Conservation (phyloP, 2,888 invertebrate genomes). For the Eledona agricola region DNA sequence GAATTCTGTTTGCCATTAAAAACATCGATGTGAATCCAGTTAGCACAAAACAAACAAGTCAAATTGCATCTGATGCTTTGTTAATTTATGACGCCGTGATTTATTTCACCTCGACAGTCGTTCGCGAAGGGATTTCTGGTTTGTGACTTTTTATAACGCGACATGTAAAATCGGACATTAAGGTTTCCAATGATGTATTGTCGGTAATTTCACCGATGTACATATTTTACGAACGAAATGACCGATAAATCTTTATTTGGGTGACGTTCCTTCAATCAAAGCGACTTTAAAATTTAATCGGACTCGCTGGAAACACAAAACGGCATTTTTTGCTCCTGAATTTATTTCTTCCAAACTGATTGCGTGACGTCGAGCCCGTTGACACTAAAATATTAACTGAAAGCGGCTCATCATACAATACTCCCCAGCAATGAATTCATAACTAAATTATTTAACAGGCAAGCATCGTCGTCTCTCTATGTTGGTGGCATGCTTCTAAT, state of each 20-base stretch:
- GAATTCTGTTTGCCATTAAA: constrained; percentile 11
- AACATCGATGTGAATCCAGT: constrained; percentile 18
- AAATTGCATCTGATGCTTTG: constrained; percentile 22
- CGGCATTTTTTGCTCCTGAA: no score
- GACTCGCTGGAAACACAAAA: no score
- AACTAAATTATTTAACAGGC: constrained; percentile 6
- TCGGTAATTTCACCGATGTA: constrained; percentile 1
- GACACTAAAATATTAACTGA: constrained; percentile 1
- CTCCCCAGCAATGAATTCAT: constrained; percentile 1
- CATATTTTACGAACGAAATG: constrained; percentile 3
- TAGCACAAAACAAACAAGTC: constrained; percentile 16
- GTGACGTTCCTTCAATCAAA: not conserved
- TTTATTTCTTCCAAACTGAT: not conserved
- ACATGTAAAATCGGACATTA: constrained; percentile 16
- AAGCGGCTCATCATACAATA: not conserved
- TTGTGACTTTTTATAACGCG: constrained; percentile 21
- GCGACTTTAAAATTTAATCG: not conserved
- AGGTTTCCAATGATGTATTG: constrained; percentile 4
- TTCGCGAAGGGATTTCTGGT: constrained; percentile 23
- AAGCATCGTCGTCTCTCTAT: not conserved
- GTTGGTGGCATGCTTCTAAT: constrained; percentile 1
- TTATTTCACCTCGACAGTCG: constrained; percentile 16
- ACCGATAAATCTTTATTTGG: not conserved
- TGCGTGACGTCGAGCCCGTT: constrained; percentile 4
- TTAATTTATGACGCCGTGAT: constrained; percentile 23